phyloP scores from a whole-genome alignment of 2,797 vertebrate species.

The Ceyx erithaca region DNA sequence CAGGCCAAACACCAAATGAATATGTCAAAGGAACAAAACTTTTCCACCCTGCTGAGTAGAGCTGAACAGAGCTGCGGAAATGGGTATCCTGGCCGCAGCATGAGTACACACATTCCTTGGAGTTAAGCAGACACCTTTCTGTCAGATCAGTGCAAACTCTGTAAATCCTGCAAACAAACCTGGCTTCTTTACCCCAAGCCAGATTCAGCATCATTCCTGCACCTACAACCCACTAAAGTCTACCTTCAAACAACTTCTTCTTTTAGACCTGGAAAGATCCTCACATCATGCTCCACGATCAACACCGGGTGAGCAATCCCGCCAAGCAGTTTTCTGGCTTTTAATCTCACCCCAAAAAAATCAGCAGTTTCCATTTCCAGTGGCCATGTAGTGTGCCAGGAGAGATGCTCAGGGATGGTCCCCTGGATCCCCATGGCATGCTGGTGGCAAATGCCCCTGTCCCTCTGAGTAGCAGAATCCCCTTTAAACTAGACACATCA shows the following conservation, averaged over 20 bases:
- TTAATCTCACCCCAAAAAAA: neutral
- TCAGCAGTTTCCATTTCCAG: neutral
- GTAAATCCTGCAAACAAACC: neutral
- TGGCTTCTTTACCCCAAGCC: fast-evolving
- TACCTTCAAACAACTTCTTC: neutral
- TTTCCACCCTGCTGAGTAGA: neutral
- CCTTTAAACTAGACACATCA: fast-evolving
- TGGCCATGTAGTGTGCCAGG: fast-evolving
- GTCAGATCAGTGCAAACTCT: neutral
- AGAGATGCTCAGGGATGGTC: fast-evolving
- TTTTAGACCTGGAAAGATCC: neutral
- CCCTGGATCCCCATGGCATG: fast-evolving
- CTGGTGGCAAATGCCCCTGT: neutral
- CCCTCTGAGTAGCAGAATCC: fast-evolving
- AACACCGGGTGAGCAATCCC: neutral
- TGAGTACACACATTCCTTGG: neutral
- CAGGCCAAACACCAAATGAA: neutral
- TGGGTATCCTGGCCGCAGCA: neutral
- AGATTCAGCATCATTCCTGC: neutral
- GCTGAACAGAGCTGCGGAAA: neutral
- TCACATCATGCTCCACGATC: neutral
- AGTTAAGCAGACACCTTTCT: neutral
- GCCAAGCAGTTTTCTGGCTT: neutral
- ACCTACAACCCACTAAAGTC: neutral
- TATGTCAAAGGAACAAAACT: neutral